A percentile compares a stretch with the other conserved stretches of the same genome.
These are phyloP conservation scores for Bambusicola thoracicus DNA, from an alignment of 2,113 vertebrate species.

Conservation along the genomic window DNA sequence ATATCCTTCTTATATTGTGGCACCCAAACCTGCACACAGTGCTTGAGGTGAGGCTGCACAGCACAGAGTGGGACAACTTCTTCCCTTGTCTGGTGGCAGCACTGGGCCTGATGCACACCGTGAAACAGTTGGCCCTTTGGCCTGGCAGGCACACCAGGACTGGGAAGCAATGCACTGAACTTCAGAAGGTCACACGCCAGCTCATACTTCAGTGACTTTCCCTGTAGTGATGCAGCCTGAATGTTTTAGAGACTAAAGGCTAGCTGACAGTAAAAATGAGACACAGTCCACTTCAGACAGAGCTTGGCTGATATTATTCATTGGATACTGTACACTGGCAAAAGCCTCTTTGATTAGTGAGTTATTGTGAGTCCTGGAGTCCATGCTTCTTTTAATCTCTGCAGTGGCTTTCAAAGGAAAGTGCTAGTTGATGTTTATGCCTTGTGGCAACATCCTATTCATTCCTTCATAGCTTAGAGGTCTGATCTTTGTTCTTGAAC, in stretches of 20 bases:
- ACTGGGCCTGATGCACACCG: background rate
- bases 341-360: conserved; percentile 4
- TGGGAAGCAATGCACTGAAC: background rate
- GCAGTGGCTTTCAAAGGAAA: conserved; percentile 22
- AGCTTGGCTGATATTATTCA: conserved; percentile 2
- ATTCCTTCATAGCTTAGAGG: conserved; percentile 8
- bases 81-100: background rate
- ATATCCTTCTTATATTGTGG: background rate
- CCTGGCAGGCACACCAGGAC: background rate
- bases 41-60: background rate
- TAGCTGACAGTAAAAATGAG: conserved; percentile 39
- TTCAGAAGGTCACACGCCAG: conserved; percentile 1
- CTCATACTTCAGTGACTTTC: conserved; percentile 14
- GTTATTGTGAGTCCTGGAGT: conserved; percentile 17
- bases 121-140: background rate
- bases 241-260: conserved; percentile 5
- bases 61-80: background rate
- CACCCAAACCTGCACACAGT: background rate
- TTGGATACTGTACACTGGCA: background rate
- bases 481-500: background rate
- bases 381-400: background rate
- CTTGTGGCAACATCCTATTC: conserved; percentile 28
- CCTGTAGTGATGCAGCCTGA: conserved; percentile 6
- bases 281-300: conserved; percentile 21
- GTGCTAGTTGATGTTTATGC: background rate